These are phyloP conservation scores for Lagria hirta DNA, from an alignment of 2,888 invertebrate species.

Conservation along the genomic window DNA sequence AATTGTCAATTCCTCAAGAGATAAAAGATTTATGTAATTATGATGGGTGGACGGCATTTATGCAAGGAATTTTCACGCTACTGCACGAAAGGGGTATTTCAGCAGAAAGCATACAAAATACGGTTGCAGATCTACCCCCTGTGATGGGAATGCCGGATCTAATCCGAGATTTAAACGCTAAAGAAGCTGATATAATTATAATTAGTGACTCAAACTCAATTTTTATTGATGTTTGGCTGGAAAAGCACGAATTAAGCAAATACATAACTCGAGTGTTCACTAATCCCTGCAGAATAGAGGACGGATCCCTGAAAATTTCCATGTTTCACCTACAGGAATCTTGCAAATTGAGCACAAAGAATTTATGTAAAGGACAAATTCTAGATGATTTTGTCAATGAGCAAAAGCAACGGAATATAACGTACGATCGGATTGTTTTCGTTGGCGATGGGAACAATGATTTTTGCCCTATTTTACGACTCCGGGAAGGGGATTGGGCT, in stretches of 20 bases:
- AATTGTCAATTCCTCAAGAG: slow-evolving; percentile 57
- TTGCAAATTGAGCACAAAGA: slow-evolving; percentile 69
- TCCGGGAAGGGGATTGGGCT: slow-evolving; percentile 63
- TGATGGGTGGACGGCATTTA: slow-evolving; percentile 72
- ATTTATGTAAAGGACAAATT: slow-evolving; percentile 78
- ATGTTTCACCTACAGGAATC: slow-evolving; percentile 70
- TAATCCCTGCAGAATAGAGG: slow-evolving; percentile 68
- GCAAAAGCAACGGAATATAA: slow-evolving; percentile 53
- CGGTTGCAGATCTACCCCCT: slow-evolving; percentile 61
- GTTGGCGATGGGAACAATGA: slow-evolving; percentile 80
- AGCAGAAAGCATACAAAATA: slow-evolving; percentile 56
- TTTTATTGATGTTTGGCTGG: slow-evolving; percentile 67
- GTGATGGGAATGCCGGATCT: slow-evolving; percentile 64
- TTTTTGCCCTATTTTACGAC: slow-evolving; percentile 69
- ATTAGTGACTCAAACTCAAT: slow-evolving; percentile 78
- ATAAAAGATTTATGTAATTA: slow-evolving; percentile 58
- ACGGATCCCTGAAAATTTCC: slow-evolving; percentile 60
- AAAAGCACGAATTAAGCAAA: slow-evolving; percentile 46
- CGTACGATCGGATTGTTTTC: slow-evolving; percentile 64
- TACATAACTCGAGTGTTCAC: slow-evolving; percentile 63
- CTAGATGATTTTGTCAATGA: slow-evolving; percentile 64
- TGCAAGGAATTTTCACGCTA: slow-evolving; percentile 69
- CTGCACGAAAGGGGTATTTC: slow-evolving; percentile 58
- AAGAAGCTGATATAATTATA: slow-evolving; percentile 64
- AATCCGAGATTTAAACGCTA: slow-evolving; percentile 56